Conservation (phyloP, 2,113 vertebrate species). For the Scomber colias region DNA sequence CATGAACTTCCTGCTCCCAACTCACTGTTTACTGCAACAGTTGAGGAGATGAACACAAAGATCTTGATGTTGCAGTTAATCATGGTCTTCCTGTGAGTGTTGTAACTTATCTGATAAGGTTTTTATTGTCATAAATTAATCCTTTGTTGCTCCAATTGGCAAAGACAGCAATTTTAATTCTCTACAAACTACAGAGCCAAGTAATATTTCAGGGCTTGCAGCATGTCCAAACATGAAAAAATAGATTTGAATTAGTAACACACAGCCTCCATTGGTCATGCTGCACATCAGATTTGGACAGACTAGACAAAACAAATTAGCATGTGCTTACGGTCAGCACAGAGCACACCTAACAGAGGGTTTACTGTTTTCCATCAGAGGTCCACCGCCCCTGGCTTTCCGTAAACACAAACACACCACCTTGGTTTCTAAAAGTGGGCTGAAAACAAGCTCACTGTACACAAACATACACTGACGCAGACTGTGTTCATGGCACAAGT, state of each 20-base stretch:
- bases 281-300: slow-evolving; percentile 48
- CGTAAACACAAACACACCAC: slow-evolving; percentile 67
- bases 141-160: neutral
- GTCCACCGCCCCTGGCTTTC: slow-evolving; percentile 37
- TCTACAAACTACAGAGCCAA: neutral
- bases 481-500: slow-evolving; percentile 11
- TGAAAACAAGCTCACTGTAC: slow-evolving; percentile 25
- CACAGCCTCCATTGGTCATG: slow-evolving; percentile 14
- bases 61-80: slow-evolving; percentile 15
- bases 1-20: slow-evolving; percentile 51
- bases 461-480: slow-evolving; percentile 51
- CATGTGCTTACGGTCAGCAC: slow-evolving; percentile 34
- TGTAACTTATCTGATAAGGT: slow-evolving; percentile 2
- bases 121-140: slow-evolving; percentile 9
- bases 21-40: slow-evolving; percentile 25
- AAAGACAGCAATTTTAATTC: slow-evolving; percentile 24
- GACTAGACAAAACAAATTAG: slow-evolving; percentile 66
- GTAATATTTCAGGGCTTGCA: slow-evolving; percentile 22
- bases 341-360: slow-evolving; percentile 49
- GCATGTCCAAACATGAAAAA: slow-evolving; percentile 9
- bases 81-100: neutral
- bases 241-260: slow-evolving; percentile 42
- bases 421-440: slow-evolving; percentile 30
- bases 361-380: slow-evolving; percentile 53
- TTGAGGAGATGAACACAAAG: slow-evolving; percentile 4